Base-by-base conservation (phyloP, 2,797 vertebrate species). In the Sphenopsis melanotis region DNA sequence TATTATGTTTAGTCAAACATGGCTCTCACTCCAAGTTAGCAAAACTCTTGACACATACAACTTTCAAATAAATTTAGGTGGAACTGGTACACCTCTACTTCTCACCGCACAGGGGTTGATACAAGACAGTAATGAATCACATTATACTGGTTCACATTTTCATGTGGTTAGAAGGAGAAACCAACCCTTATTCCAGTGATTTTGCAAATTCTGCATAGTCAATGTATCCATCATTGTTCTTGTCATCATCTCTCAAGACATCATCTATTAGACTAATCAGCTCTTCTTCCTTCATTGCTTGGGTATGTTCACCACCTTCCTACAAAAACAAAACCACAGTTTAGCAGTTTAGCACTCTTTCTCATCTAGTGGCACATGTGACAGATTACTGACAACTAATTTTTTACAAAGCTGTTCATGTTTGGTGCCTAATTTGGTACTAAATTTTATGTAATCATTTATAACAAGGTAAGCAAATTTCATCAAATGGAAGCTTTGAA, bases 131-230 rank as follows among this genome's bases (percentile, higher is more conserved):
- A 87, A 96, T 61, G 36, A 76, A 94, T 97, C 97, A 98, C 98
- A 97, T 97, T 98, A 63, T 65, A 96, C 56, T 47, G 59, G 96
- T 95, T 97, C 97, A 97, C 93, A 96, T 94, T 94, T 95, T 95
- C 92, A 86, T 15, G n/a, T 56, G 81, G 81, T 83, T 34, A 83
- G 55, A 65, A 90, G 83, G 74, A 79, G 70, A 63, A 91, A 70
- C 49, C 56, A 85, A 81, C 52, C 19, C 82, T 97, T 97, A 99
- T 94, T 99, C 98, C 90, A 99, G 97, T 14, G 99, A 99, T 94
- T 98, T 99, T 83, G 99, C 99, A 61, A 99, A 99, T 95, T 99
- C 99, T 12, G 99, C 99, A 46, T 99, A 99, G 97, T 99, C 99
- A 56, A 99, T 99, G 94, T 99, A 99, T 16, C 99, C 99, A 0